Conservation (phyloP, 2,797 vertebrate species). For the Bradypodion ventrale region DNA sequence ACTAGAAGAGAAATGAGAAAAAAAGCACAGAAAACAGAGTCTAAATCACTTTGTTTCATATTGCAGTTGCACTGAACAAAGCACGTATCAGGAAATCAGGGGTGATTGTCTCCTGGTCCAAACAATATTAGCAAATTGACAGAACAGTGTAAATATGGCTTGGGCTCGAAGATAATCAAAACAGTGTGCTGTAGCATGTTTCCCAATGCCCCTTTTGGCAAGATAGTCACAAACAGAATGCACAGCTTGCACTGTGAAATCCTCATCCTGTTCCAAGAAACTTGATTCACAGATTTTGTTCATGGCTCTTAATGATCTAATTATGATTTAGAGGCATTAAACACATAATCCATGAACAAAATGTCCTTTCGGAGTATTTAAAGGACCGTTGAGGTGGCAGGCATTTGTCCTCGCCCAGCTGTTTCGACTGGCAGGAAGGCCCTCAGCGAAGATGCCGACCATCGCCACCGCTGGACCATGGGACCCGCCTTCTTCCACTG, state of each 20-base stretch:
- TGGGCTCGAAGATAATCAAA: slow-evolving; percentile 3
- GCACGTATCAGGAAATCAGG: slow-evolving; percentile 26
- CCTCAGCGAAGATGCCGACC: no score
- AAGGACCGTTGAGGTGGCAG: no score
- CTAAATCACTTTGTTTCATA: slow-evolving; percentile 20
- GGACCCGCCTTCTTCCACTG: no score
- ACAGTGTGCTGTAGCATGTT: not conserved
- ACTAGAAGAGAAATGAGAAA: not conserved
- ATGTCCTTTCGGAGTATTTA: not conserved
- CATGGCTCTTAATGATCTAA: slow-evolving; percentile 8
- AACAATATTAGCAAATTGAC: slow-evolving; percentile 33
- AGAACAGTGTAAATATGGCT: slow-evolving; percentile 30
- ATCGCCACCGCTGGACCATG: no score
- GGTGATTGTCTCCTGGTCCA: slow-evolving; percentile 21
- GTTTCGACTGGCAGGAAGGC: no score
- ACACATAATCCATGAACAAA: slow-evolving; percentile 19
- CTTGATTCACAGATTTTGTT: slow-evolving; percentile 11
- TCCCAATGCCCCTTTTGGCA: slow-evolving; percentile 14
- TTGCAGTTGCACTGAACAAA: not conserved
- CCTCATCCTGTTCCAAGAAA: slow-evolving; percentile 3
- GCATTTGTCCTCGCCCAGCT: no score
- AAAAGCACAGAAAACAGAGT: not conserved
- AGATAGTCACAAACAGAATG: not conserved
- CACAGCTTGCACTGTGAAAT: not conserved
- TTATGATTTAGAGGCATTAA: slow-evolving; percentile 20